Conservation (phyloP, 2,113 vertebrate genomes). For the Xiphorhynchus elegans region DNA sequence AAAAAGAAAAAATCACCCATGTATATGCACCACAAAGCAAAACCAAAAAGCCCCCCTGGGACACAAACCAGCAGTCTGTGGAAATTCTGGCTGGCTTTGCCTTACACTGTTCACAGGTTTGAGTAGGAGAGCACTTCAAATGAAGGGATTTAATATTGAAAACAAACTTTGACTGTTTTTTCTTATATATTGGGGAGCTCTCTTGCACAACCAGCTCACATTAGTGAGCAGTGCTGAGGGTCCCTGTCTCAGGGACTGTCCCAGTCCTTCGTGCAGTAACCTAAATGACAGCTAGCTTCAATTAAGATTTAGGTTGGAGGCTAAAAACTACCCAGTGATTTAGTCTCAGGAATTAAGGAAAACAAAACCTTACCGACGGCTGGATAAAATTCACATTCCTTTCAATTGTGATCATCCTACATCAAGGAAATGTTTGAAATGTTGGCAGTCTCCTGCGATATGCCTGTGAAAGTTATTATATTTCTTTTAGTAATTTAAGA, state of each 20-base stretch:
- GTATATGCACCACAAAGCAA: neutral
- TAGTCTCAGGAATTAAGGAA: constrained; percentile 70
- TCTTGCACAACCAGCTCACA: neutral
- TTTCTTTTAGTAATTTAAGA: constrained; percentile 43
- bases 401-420: constrained; percentile 72
- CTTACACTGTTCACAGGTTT: neutral
- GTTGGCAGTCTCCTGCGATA: constrained; percentile 31
- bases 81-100: neutral
- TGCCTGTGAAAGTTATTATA: constrained; percentile 74
- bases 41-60: neutral
- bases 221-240: neutral
- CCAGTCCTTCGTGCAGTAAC: neutral
- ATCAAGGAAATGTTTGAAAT: constrained; percentile 75
- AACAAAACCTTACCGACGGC: constrained; percentile 55
- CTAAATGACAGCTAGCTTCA: constrained; percentile 37
- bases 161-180: neutral
- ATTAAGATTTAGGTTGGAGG: constrained; percentile 65
- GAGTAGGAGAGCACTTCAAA: neutral
- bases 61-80: neutral
- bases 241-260: neutral
- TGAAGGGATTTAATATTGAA: neutral
- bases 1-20: accelerated
- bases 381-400: constrained; percentile 75
- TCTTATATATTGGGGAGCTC: neutral
- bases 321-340: constrained; percentile 58